A percentile compares a stretch with the other conserved stretches of the same genome.
phyloP scores from a whole-genome alignment of 2,888 invertebrate species.

The Ommatoiulus sabulosus region DNA sequence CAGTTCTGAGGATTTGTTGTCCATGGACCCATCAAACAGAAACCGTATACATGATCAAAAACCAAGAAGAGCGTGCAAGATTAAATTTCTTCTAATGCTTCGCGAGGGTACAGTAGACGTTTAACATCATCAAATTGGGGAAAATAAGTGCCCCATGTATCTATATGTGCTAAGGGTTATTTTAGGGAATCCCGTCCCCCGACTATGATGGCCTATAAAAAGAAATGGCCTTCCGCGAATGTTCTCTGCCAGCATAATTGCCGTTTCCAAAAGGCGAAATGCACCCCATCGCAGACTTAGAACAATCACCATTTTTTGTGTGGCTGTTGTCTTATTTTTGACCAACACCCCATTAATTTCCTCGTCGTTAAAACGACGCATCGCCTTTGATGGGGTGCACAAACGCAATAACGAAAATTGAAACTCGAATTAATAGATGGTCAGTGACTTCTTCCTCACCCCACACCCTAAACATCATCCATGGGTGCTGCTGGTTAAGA shows the following conservation, averaged over 20 bases:
- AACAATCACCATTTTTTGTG: background rate
- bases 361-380: background rate
- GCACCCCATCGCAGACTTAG: background rate
- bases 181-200: slow-evolving; percentile 6
- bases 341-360: slow-evolving; percentile 44
- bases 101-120: background rate
- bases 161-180: slow-evolving; percentile 5
- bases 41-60: background rate
- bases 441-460: background rate
- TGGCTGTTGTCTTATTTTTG: slow-evolving; percentile 25
- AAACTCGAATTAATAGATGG: slow-evolving; percentile 10
- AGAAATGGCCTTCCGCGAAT: slow-evolving; percentile 26
- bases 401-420: slow-evolving; percentile 6
- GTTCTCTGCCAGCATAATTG: background rate
- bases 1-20: background rate
- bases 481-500: background rate
- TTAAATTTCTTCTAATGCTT: slow-evolving; percentile 47
- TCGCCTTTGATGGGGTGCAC: background rate
- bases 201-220: slow-evolving; percentile 18
- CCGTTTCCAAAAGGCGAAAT: background rate
- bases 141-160: slow-evolving; percentile 9
- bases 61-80: background rate
- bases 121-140: background rate
- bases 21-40: background rate
- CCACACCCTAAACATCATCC: background rate